A percentile compares a stretch with the other conserved stretches of the same genome.
Evolutionary conservation across 1,140 invertebrate species (phyloP).

Genomic region (Temnothorax longispinosus): DNA sequence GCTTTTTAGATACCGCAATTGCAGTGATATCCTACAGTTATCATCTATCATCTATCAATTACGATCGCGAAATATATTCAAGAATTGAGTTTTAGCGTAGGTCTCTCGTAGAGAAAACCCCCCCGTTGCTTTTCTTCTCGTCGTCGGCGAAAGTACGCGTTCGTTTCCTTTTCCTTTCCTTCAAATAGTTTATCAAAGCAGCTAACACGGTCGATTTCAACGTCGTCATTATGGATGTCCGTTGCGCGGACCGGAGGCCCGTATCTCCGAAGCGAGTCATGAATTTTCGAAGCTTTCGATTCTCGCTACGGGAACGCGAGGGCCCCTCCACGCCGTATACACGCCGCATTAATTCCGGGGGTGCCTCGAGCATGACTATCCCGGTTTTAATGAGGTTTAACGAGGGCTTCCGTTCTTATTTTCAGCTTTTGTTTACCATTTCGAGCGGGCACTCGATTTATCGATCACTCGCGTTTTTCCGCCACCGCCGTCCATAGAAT

Average conservation of each 20-base stretch:
- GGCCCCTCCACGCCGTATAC: neutral
- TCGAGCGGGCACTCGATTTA: slow-evolving; percentile 52
- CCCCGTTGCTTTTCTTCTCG: neutral
- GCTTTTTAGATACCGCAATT: slow-evolving; percentile 8
- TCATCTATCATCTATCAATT: slow-evolving; percentile 2
- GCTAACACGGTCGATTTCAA: slow-evolving; percentile 5
- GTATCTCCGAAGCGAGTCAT: slow-evolving; percentile 49
- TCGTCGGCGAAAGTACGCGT: neutral
- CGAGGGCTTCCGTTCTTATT: slow-evolving; percentile 54
- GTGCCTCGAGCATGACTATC: slow-evolving; percentile 38
- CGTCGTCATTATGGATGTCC: slow-evolving; percentile 38
- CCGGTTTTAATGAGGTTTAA: slow-evolving; percentile 60
- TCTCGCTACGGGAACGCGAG: slow-evolving; percentile 35
- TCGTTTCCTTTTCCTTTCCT: neutral
- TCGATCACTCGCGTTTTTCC: slow-evolving; percentile 47
- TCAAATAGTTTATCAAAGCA: slow-evolving; percentile 17
- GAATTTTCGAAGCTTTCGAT: slow-evolving; percentile 56
- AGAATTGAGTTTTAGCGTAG: neutral
- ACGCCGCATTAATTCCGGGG: slow-evolving; percentile 37
- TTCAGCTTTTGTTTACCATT: slow-evolving; percentile 57
- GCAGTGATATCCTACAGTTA: neutral
- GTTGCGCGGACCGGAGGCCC: slow-evolving; percentile 5
- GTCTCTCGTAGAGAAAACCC: neutral
- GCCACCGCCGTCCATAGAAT: slow-evolving; percentile 31
- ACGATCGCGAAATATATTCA: neutral